Conservation (phyloP, 2,113 vertebrate species). For the Campylomormyrus tamandua region DNA sequence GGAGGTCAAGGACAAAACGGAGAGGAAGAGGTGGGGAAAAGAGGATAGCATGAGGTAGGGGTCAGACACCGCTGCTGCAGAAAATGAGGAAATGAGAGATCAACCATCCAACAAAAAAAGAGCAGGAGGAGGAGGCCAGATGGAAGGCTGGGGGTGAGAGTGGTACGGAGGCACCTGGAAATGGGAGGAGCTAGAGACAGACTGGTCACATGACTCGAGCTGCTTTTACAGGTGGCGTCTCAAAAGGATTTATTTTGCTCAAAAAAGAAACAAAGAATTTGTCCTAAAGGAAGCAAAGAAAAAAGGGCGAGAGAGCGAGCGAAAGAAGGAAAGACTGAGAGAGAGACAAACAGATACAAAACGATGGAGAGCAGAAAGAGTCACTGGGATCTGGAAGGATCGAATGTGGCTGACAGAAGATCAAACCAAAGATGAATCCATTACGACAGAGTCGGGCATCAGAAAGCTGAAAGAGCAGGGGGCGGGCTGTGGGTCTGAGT, state of each 20-base stretch:
- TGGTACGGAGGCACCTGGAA: slow-evolving; percentile 58
- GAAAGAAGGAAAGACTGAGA: slow-evolving; percentile 35
- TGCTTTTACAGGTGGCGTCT: slow-evolving; percentile 36
- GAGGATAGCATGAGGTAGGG: slow-evolving; percentile 42
- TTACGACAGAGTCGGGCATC: background rate
- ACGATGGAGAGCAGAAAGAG: background rate
- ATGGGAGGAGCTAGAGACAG: slow-evolving; percentile 43
- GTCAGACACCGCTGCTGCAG: slow-evolving; percentile 55
- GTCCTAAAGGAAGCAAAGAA: slow-evolving; percentile 61
- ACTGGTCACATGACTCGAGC: slow-evolving; percentile 40
- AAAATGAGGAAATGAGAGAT: slow-evolving; percentile 58
- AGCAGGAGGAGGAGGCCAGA: slow-evolving; percentile 21
- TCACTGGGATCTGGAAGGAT: slow-evolving; percentile 43
- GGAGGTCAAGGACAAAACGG: background rate
- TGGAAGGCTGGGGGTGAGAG: slow-evolving; percentile 36
- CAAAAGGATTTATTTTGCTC: slow-evolving; percentile 34
- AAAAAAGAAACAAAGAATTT: slow-evolving; percentile 40
- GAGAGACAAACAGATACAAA: slow-evolving; percentile 31
- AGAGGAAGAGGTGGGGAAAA: background rate
- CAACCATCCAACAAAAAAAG: slow-evolving; percentile 27
- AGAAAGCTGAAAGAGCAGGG: background rate
- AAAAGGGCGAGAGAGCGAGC: slow-evolving; percentile 25
- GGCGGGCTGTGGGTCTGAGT: background rate
- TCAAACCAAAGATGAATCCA: slow-evolving; percentile 22
- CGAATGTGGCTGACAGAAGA: slow-evolving; percentile 33